phyloP scores from a whole-genome alignment of 2,113 vertebrate genomes.

The Dascyllus trimaculatus region DNA sequence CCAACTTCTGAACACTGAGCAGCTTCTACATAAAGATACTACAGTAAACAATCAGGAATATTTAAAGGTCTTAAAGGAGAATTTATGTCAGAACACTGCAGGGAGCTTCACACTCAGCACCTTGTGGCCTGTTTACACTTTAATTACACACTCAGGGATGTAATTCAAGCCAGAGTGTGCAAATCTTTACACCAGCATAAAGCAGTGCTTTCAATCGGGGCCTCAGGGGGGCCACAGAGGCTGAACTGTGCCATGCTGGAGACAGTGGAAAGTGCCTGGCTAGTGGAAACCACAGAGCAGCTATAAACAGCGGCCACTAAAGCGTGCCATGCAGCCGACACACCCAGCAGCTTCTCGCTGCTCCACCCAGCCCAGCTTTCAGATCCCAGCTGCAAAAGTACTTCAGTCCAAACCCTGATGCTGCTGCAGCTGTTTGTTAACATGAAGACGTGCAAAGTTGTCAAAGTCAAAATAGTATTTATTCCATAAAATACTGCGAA shows the following conservation, averaged over 20 bases:
- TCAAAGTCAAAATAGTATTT: slow-evolving; percentile 69
- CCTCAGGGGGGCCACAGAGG: slow-evolving; percentile 22
- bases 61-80: background rate
- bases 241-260: slow-evolving; percentile 31
- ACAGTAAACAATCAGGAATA: background rate
- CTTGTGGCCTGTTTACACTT: slow-evolving; percentile 25
- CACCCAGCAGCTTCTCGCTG: slow-evolving; percentile 62
- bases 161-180: slow-evolving; percentile 5
- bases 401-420: slow-evolving; percentile 14
- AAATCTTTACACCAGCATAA: slow-evolving; percentile 24
- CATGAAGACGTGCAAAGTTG: background rate
- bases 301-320: slow-evolving; percentile 77
- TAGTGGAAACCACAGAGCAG: slow-evolving; percentile 76
- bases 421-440: too few species aligned
- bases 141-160: slow-evolving; percentile 14
- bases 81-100: slow-evolving; percentile 35
- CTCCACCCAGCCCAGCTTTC: slow-evolving; percentile 25
- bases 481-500: slow-evolving; percentile 71
- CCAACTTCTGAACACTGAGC: too few species aligned
- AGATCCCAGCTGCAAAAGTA: slow-evolving; percentile 11
- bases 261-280: slow-evolving; percentile 69
- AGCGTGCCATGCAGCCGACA: slow-evolving; percentile 65
- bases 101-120: slow-evolving; percentile 53
- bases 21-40: background rate
- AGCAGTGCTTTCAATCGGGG: slow-evolving; percentile 18